Evolutionary conservation across 2,888 invertebrate species (phyloP).

Genomic region (Chymomyza fuscimana): DNA sequence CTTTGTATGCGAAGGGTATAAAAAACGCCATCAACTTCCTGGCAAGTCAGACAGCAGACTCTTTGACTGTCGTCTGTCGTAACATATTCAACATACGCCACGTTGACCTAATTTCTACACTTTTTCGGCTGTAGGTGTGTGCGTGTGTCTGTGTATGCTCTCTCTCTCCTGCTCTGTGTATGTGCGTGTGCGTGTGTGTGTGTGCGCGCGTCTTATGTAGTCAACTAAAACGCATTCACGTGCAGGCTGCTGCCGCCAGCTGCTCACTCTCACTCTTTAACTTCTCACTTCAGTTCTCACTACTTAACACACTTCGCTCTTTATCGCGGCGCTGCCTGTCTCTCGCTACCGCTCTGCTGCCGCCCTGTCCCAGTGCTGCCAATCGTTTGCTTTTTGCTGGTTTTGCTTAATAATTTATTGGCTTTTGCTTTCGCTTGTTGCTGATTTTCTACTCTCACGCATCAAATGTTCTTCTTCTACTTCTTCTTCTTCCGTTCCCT

Average conservation of each 20-base stretch:
- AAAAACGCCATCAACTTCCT: not conserved
- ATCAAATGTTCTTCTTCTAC: not conserved
- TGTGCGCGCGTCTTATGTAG: not conserved
- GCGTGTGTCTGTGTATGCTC: constrained; percentile 1
- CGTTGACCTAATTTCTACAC: constrained; percentile 49
- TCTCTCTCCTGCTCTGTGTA: not conserved
- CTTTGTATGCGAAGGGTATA: not conserved
- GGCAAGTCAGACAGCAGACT: not conserved
- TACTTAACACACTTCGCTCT: no score
- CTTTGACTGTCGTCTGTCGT: not conserved
- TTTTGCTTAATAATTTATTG: constrained; percentile 19
- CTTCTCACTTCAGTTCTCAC: no score
- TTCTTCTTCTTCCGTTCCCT: not conserved
- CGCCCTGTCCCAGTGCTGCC: not conserved
- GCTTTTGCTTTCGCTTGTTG: constrained; percentile 7
- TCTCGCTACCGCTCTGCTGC: no score
- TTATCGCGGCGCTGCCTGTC: no score
- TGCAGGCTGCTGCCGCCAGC: not conserved
- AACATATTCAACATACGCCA: constrained; percentile 41
- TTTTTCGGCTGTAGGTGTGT: not conserved
- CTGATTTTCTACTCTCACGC: not conserved
- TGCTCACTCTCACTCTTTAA: not conserved
- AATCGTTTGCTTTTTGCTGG: constrained; percentile 12
- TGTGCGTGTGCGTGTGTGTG: not conserved
- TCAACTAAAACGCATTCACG: not conserved